Base-by-base conservation (phyloP, 2,797 vertebrate species). In the Nyctibius grandis region DNA sequence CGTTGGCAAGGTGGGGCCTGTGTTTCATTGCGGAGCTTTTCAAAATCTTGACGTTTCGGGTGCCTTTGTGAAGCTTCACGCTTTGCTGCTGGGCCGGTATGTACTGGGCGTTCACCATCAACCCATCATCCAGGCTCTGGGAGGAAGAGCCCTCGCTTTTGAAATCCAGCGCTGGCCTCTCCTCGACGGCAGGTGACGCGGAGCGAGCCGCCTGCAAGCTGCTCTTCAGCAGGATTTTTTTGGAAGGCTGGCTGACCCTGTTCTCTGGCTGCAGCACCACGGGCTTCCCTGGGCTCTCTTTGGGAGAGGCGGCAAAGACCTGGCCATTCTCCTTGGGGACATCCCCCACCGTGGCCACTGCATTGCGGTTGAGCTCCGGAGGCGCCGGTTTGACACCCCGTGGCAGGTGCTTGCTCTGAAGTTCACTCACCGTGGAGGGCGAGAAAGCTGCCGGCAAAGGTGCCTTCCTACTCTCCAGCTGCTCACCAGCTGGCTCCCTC, bases 101-200 rank as follows among this genome's bases (percentile, higher is more conserved):
- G 85, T 96, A 98, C 77, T 98, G 98, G n/a, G 97, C 97, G 0
- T 97, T 98, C 50, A 98, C 98, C 96, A 97, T 89, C 20, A 97
- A 96, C 26, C 97, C 98, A 18, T 99, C 98, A 7, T 98, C 98
- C 59, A 98, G 97, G 95, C 98, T 99, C 77, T 98, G 98, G 4
- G 98, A 98, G 12, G 98, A 99, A 6, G 98, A 98, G 50, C 98
- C 98, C 59, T 98, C 97, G 18, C 98, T 98, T 93, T 98, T 97
- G 67, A 98, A 96, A 94, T 98, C 98, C 86, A 97, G 89, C 1
- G 89, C 31, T 0, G 98, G 98, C 84, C 98, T 97, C 19, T 98
- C 98, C 14, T 97, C 97, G 3, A 86, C 63, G 0, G 97, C 79
- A 1, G 94, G 88, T 0, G 95, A 96, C 0, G 83, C 74, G 6